Evolutionary conservation across 2,113 vertebrate species (phyloP), one percentile per base, ranked within the genome.

Genomic region (Poecilia latipinna): DNA sequence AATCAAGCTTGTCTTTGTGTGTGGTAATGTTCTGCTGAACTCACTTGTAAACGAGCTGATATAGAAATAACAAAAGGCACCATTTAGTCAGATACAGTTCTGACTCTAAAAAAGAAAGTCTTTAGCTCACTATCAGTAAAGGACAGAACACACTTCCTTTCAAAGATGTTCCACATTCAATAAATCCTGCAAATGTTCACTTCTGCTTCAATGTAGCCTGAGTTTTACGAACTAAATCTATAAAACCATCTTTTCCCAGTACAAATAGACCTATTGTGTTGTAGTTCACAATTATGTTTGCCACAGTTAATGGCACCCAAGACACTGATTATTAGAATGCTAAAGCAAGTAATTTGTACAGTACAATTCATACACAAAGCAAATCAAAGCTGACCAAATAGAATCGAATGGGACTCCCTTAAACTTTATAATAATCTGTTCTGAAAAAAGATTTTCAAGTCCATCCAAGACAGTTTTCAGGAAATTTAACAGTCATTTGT

Each of bases 401-500:
- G 84, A 78, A 91, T 89, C 92, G 89, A 88, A 75, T 87, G 74
- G 62, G 77, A 83, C 89, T 89, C 79, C 76, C 83, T 86, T 78
- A 80, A 89, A 79, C 81, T 73, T 69, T 78, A 71, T 90, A 89
- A 93, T 93, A 82, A 92, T 91, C 90, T 79, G 29, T 60, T 72
- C 74, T 73, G 63, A 81, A 90, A 87, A 92, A 88, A 89, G 89
- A 93, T 92, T 90, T 91, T 80, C 65, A 72, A 77, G 69, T 48
- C 77, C 71, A 78, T 82, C 68, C 31, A 35, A 80, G 79, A 65
- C 62, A 83, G 86, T 88, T 74, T 89, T 83, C 70, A 89, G 70
- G 75, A 81, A 86, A 89, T 90, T 92, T 87, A 93, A 80, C 77
- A 74, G 82, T 74, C 79, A 90, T 91, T 91, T 88, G 80, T 77